phyloP scores from a whole-genome alignment of 2,113 vertebrate genomes.

The Myiozetetes cayanensis region DNA sequence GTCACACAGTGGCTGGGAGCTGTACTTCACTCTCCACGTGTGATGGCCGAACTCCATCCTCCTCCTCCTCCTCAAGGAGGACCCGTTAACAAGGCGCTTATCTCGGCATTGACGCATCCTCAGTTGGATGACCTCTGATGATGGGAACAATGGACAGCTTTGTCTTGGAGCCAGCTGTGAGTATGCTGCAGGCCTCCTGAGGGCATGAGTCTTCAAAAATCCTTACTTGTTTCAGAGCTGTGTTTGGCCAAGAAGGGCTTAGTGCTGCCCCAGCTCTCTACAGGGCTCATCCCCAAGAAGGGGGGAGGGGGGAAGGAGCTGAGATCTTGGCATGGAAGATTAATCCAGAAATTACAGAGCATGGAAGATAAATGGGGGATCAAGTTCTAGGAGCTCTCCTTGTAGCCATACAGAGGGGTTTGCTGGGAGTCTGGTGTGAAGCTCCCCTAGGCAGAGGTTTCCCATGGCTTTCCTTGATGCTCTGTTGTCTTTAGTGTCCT shows the following conservation, averaged over 20 bases:
- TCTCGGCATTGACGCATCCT: background rate
- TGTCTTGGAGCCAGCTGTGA: background rate
- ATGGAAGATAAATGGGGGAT: background rate
- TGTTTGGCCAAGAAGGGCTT: background rate
- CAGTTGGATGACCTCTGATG: background rate
- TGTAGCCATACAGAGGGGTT: rapidly evolving
- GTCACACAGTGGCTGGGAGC: rapidly evolving
- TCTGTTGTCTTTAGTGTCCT: background rate
- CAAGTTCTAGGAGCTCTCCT: background rate
- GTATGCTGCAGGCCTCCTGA: background rate
- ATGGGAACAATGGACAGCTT: background rate
- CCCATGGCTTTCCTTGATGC: background rate
- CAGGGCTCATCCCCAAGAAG: background rate
- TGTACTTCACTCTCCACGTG: background rate
- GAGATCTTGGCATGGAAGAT: background rate
- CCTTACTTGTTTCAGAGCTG: background rate
- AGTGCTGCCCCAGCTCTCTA: background rate
- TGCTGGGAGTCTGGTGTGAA: background rate
- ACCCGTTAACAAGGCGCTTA: background rate
- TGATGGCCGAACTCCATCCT: background rate
- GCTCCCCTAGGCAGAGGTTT: background rate
- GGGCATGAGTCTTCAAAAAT: background rate
- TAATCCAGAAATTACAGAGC: background rate
- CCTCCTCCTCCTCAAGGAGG: background rate
- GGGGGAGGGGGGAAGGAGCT: background rate